Percentiles rank a stretch among this genome's conserved stretches.
phyloP scores from a whole-genome alignment of 2,797 vertebrate genomes.

The Eleutherodactylus coqui region DNA sequence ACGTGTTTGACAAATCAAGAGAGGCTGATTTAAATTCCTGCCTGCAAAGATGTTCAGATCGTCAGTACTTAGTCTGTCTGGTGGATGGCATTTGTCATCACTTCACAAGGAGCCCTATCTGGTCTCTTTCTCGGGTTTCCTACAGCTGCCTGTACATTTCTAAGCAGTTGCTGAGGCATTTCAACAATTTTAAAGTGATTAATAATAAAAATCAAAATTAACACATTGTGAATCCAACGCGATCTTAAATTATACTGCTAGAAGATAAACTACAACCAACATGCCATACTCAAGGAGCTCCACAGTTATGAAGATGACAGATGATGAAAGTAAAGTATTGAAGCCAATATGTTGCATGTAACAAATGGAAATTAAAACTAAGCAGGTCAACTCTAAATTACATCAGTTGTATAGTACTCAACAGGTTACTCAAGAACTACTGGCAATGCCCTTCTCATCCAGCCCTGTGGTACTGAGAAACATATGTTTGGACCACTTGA shows the following conservation, averaged over 20 bases:
- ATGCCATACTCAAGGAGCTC: background rate
- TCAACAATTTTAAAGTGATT: constrained; percentile 37
- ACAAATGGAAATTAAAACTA: no score
- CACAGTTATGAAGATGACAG: background rate
- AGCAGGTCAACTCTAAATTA: no score
- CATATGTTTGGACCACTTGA: no score
- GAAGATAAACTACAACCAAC: constrained; percentile 30
- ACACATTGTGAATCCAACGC: constrained; percentile 47
- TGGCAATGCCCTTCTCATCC: no score
- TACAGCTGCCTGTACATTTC: constrained; percentile 58
- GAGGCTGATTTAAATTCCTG: constrained; percentile 61
- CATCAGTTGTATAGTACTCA: no score
- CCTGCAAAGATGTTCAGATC: constrained; percentile 56
- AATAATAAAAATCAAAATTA: constrained; percentile 54
- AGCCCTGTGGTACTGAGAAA: no score
- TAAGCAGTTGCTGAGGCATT: constrained; percentile 58
- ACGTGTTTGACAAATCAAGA: constrained; percentile 49
- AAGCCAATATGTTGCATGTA: background rate
- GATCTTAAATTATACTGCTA: constrained; percentile 42
- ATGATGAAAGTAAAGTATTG: background rate
- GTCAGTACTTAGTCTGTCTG: constrained; percentile 60
- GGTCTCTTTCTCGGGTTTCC: constrained; percentile 48
- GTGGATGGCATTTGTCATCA: constrained; percentile 61
- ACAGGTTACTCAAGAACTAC: no score
- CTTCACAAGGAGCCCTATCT: constrained; percentile 33